Evolutionary conservation across 2,113 vertebrate species (phyloP).

Genomic region (Pungitius pungitius): DNA sequence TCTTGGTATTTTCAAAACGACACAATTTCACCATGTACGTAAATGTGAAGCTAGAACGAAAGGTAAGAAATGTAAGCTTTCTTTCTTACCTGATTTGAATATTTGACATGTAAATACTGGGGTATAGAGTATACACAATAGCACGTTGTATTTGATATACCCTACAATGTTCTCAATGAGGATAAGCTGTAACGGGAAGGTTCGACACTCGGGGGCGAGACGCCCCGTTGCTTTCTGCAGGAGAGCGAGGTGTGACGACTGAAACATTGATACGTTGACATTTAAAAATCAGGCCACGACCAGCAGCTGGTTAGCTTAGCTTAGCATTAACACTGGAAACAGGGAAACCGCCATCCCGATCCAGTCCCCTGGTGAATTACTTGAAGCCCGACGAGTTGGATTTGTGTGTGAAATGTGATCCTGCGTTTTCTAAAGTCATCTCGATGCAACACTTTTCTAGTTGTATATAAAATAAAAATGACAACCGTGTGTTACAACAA

Average conservation of each 20-base stretch:
- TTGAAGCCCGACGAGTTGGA: not conserved
- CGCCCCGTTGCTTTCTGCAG: not conserved
- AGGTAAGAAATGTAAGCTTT: slow-evolving; percentile 31
- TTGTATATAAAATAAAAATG: not conserved
- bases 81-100: slow-evolving; percentile 38
- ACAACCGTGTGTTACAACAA: too few species aligned
- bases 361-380: not conserved
- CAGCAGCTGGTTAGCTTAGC: not conserved
- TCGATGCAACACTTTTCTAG: not conserved
- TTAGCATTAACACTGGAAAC: slow-evolving; percentile 2
- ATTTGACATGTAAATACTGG: slow-evolving; percentile 40
- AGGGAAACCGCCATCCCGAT: not conserved
- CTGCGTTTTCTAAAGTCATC: not conserved
- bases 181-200: slow-evolving; percentile 32
- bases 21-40: slow-evolving; percentile 58
- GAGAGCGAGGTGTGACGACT: not conserved
- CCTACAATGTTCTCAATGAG: slow-evolving; percentile 12
- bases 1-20: slow-evolving; percentile 53
- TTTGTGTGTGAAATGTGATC: not conserved
- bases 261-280: not conserved
- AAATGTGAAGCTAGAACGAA: slow-evolving; percentile 47
- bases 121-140: slow-evolving; percentile 41
- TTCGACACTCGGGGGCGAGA: slow-evolving; percentile 26
- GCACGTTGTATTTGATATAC: slow-evolving; percentile 34
- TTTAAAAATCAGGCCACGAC: not conserved